Conservation (phyloP, 2,113 vertebrate species). For the Rhea americana region DNA sequence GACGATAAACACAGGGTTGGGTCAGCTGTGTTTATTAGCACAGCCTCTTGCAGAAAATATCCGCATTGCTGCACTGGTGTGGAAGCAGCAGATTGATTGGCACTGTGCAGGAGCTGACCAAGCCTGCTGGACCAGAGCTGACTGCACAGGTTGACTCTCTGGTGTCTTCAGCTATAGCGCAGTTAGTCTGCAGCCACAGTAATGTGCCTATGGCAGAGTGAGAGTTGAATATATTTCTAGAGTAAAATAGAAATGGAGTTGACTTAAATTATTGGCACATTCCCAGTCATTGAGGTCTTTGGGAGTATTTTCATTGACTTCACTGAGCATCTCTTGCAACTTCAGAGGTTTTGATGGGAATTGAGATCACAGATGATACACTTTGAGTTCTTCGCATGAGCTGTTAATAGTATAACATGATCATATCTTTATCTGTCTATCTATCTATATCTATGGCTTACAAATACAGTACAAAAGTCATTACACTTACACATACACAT, state of each 20-base stretch:
- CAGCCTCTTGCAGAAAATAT: not conserved
- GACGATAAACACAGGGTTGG: not conserved
- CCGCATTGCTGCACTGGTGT: not conserved
- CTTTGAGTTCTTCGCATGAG: not conserved
- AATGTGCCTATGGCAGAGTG: not conserved
- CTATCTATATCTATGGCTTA: not conserved
- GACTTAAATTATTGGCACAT: rapidly evolving
- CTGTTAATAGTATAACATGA: not conserved
- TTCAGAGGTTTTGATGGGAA: not conserved
- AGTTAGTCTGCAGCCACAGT: not conserved
- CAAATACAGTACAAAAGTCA: not conserved
- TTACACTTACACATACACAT: not conserved
- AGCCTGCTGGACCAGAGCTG: not conserved
- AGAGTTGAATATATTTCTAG: not conserved
- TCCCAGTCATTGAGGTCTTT: not conserved
- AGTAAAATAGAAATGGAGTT: not conserved
- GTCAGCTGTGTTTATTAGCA: not conserved
- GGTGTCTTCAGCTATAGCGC: not conserved
- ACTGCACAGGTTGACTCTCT: not conserved
- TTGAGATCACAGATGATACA: not conserved
- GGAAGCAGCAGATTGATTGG: not conserved
- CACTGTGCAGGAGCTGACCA: not conserved
- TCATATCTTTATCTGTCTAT: not conserved
- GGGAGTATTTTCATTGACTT: not conserved
- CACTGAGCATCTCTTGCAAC: not conserved